Evolutionary conservation across 2,888 invertebrate genomes (phyloP).

Genomic region (Cryptus armator): DNA sequence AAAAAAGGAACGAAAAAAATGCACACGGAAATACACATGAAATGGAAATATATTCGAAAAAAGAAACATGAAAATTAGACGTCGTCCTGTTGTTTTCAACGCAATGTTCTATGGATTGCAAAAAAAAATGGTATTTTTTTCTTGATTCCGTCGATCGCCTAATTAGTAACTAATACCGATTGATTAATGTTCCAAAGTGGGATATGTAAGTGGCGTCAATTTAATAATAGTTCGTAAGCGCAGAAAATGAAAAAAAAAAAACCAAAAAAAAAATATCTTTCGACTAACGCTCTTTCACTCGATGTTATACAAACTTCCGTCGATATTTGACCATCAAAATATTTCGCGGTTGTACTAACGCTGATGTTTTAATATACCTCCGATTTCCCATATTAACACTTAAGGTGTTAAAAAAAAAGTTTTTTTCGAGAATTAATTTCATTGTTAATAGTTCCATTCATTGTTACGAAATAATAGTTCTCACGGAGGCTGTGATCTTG

Average conservation of each 20-base stretch:
- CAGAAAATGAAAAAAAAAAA: not conserved
- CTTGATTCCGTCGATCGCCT: slow-evolving; percentile 64
- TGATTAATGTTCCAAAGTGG: slow-evolving; percentile 56
- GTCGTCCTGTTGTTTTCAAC: slow-evolving; percentile 8
- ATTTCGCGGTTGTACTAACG: not conserved
- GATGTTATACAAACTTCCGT: slow-evolving; percentile 13
- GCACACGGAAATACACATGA: not conserved
- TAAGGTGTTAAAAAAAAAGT: too few relatives aligned
- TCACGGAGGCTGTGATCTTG: too few relatives aligned
- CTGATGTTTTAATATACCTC: slow-evolving; percentile 13
- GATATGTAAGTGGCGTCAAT: slow-evolving; percentile 48
- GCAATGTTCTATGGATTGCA: slow-evolving; percentile 13
- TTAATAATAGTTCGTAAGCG: slow-evolving; percentile 55
- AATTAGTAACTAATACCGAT: slow-evolving; percentile 61
- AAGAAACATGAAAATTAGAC: slow-evolving; percentile 35
- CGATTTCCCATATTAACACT: not conserved
- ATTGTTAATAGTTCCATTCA: too few relatives aligned
- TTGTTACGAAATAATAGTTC: too few relatives aligned
- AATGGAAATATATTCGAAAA: slow-evolving; percentile 1
- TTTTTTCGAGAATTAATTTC: too few relatives aligned
- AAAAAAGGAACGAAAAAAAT: slow-evolving; percentile 12
- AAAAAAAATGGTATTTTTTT: slow-evolving; percentile 44
- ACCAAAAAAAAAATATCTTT: not conserved
- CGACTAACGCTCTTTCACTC: slow-evolving; percentile 13
- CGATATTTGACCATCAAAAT: not conserved